Evolutionary conservation across 1,140 invertebrate genomes (phyloP).

Genomic region (Cherax quadricarinatus): DNA sequence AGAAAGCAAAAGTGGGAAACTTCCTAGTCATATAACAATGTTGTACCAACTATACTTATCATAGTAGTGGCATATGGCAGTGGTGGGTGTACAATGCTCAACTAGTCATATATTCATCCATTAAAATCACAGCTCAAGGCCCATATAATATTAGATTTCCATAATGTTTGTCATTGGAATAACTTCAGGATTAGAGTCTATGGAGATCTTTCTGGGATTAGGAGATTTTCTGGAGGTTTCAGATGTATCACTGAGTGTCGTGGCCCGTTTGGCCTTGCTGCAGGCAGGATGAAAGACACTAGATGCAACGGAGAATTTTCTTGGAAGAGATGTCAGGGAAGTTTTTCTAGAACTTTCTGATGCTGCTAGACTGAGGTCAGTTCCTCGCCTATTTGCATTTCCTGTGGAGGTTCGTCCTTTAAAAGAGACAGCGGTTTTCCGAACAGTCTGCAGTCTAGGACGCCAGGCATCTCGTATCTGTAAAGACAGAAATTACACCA

Average conservation of each 20-base stretch:
- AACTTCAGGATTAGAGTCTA: neutral
- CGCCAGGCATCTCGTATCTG: neutral
- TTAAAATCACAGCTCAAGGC: neutral
- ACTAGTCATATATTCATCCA: no score
- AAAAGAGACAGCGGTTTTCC: neutral
- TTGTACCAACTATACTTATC: no score
- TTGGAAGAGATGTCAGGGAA: neutral
- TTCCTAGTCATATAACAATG: no score
- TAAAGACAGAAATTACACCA: neutral
- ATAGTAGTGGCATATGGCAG: no score
- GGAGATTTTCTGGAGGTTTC: neutral
- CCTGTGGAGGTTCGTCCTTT: neutral
- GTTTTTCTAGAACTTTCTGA: conserved; percentile 3
- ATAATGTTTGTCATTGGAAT: neutral
- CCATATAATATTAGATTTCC: neutral
- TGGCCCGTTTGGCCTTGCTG: neutral
- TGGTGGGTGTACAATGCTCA: no score
- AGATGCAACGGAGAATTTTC: neutral
- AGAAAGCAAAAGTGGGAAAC: no score
- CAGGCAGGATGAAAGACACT: neutral
- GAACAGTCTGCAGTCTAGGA: neutral
- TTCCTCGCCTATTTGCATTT: neutral
- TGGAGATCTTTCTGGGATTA: neutral
- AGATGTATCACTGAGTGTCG: neutral
- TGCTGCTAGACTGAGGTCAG: neutral